Percentiles rank a stretch among this genome's conserved stretches.
phyloP scores from a whole-genome alignment of 2,888 invertebrate genomes.

The Podotricha telesiphe region DNA sequence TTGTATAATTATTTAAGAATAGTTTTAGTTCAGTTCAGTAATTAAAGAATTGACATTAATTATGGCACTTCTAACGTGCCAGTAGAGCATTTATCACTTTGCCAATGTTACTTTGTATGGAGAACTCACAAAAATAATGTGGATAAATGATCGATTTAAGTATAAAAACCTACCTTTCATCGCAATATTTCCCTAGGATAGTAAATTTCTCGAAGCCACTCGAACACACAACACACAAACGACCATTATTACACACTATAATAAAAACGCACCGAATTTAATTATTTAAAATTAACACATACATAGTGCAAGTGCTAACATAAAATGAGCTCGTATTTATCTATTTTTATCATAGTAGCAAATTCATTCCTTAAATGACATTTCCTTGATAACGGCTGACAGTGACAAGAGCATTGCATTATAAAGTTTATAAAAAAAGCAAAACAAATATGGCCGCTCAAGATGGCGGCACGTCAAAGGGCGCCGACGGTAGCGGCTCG shows the following conservation, averaged over 20 bases:
- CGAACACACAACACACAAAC: not conserved
- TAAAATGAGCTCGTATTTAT: conserved; percentile 26
- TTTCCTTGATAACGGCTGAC: conserved; percentile 66
- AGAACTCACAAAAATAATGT: too few species aligned
- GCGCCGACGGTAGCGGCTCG: conserved; percentile 75
- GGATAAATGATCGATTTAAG: not conserved
- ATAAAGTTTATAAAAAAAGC: conserved; percentile 63
- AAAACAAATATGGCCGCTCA: conserved; percentile 75
- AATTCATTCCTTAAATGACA: conserved; percentile 50
- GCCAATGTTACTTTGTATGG: too few species aligned
- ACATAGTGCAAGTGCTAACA: conserved; percentile 14
- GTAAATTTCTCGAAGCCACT: not conserved
- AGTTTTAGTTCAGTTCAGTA: too few species aligned
- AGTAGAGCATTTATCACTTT: too few species aligned
- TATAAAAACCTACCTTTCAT: not conserved
- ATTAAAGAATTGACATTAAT: too few species aligned
- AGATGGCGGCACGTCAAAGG: conserved; percentile 77
- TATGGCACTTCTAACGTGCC: too few species aligned
- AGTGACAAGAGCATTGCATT: conserved; percentile 77
- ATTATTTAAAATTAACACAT: conserved; percentile 7
- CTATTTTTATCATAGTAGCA: conserved; percentile 50
- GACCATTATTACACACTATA: not conserved
- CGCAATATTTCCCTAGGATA: not conserved
- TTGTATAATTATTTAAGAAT: too few species aligned
- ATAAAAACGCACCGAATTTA: not conserved